Base-by-base conservation (phyloP, 1,140 invertebrate species). In the Apis cerana region DNA sequence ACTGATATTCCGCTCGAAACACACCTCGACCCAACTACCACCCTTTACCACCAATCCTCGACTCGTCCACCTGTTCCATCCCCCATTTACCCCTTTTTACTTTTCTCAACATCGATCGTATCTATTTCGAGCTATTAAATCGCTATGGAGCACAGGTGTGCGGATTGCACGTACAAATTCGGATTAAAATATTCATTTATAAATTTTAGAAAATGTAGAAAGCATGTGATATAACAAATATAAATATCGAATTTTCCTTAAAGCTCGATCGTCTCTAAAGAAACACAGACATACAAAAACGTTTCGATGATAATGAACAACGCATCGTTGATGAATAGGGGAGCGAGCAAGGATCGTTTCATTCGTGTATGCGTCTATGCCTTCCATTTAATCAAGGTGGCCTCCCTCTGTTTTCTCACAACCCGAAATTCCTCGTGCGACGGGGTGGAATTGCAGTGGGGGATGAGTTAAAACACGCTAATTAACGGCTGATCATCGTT, bases 321-420 rank as follows among this genome's bases (percentile, higher is more conserved):
- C 85, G 75, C 33, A 80, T 61, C 65, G 23, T 80, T 83, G 85
- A 83, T 87, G 84, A 87, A 87, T 87, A 68, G 71, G 43, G 58
- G 43, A 67, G 50, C 59, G 65, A 78, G 76, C 65, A 27, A 27
- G 69, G 56, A 77, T 72, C 80, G 69, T 84, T 80, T 77, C 70
- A 68, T 77, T 84, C 67, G 80, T 52, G 43, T 65, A 67, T 54
- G 74, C 75, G 75, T 87, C 85, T 87, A 27, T 27, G 27, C 33
- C 33, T 33, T 33, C 33, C 33, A 33, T 33, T 33, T 33, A 33
- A 78, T 54, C 80, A 59, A 70, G 62, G 67, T 65, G 69, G 33
- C n/a, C 27, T 27, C 48, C 58, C 58, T 56, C 80, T 84, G 82
- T 85, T 90, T 88, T 75, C 85, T 88, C 75, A 86, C 82, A 83